Conservation (phyloP, 2,113 vertebrate genomes). For the Xenopus tropicalis region UCB_Xtro_10.0 CM004447.2:102363501-102364000, state of each 20-base stretch:
- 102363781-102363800: too few species aligned
- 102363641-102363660: constrained; percentile 24
- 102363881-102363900: constrained; percentile 42
- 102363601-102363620: constrained; percentile 13
- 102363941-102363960: constrained; percentile 34
- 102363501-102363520: too few species aligned
- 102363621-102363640: constrained; percentile 11
- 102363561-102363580: background rate
- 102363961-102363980: constrained; percentile 1
- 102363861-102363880: constrained; percentile 45
- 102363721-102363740: too few species aligned
- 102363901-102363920: constrained; percentile 43
- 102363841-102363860: background rate
- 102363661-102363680: constrained; percentile 9
- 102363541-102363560: too few species aligned
- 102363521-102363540: too few species aligned
- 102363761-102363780: too few species aligned
- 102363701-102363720: background rate
- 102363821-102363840: too few species aligned
- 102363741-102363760: too few species aligned
- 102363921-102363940: constrained; percentile 43
- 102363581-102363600: constrained; percentile 27
- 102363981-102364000: constrained; percentile 39
- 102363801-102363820: too few species aligned
- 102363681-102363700: constrained; percentile 21